These are phyloP conservation scores for fruit fly (Drosophila melanogaster) DNA, from an alignment of 1,140 invertebrate species.

Conservation along the genomic window DNA sequence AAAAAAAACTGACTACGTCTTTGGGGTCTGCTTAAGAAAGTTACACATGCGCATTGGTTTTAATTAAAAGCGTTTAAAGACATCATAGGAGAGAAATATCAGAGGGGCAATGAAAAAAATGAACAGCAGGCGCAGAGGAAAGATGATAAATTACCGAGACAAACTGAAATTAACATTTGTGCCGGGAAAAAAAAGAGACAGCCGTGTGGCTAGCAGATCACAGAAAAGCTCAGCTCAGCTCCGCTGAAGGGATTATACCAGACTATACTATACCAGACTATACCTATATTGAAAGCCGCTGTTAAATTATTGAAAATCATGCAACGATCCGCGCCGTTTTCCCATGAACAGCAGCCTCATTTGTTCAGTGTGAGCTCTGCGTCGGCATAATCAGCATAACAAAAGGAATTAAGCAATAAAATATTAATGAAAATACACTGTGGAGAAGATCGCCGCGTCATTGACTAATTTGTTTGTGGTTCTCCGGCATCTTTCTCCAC, in stretches of 20 bases:
- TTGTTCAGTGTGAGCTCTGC: slow-evolving; percentile 43
- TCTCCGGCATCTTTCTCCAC: slow-evolving; percentile 36
- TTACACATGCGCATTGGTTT: slow-evolving; percentile 83
- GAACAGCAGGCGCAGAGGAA: slow-evolving; percentile 21
- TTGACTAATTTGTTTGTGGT: slow-evolving; percentile 84
- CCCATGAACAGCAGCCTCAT: slow-evolving; percentile 70
- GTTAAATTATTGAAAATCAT: slow-evolving; percentile 82
- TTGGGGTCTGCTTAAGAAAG: slow-evolving; percentile 69
- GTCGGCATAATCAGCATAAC: slow-evolving; percentile 84
- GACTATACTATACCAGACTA: no score
- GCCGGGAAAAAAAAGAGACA: slow-evolving; percentile 44
- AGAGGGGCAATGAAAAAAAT: neutral
- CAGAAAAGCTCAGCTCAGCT: slow-evolving; percentile 7
- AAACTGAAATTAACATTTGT: slow-evolving; percentile 80
- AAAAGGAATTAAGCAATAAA: slow-evolving; percentile 84
- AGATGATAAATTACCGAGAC: slow-evolving; percentile 82
- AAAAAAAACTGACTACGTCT: slow-evolving; percentile 6
- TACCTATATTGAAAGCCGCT: slow-evolving; percentile 51
- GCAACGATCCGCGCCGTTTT: slow-evolving; percentile 65
- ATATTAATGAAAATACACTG: slow-evolving; percentile 78
- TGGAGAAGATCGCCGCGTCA: slow-evolving; percentile 73
- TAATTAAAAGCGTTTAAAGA: slow-evolving; percentile 83
- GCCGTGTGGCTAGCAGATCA: slow-evolving; percentile 41
- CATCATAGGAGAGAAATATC: slow-evolving; percentile 32
- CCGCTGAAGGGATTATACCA: slow-evolving; percentile 16